Percentiles rank a stretch among this genome's conserved stretches.
Conservation (phyloP, 2,797 vertebrate species). For the Steatocranus sp. region DNA sequence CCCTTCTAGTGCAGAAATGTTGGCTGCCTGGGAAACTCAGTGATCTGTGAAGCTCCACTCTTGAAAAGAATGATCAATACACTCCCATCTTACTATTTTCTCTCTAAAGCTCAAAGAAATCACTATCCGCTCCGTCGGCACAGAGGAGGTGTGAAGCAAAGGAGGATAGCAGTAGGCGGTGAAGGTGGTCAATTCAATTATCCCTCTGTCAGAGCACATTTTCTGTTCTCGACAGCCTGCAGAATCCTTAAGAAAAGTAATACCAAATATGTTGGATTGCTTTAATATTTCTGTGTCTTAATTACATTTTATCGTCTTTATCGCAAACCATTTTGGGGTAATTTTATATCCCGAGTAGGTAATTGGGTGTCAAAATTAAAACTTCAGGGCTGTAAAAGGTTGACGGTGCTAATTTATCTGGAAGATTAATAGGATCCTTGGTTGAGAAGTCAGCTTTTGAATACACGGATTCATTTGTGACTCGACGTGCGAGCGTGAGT, state of each 20-base stretch:
- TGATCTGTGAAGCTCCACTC: slow-evolving; percentile 54
- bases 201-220: slow-evolving; percentile 51
- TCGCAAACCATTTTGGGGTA: not conserved
- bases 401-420: slow-evolving; percentile 8
- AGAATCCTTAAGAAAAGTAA: not conserved
- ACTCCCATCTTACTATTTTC: slow-evolving; percentile 65
- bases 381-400: not conserved
- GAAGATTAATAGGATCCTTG: slow-evolving; percentile 2
- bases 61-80: slow-evolving; percentile 65
- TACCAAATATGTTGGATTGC: not conserved
- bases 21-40: slow-evolving; percentile 50
- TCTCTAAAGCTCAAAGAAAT: slow-evolving; percentile 61
- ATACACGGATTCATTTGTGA: not conserved
- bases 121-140: slow-evolving; percentile 40
- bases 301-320: not conserved
- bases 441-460: not conserved
- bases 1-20: slow-evolving; percentile 25
- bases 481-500: not conserved
- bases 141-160: slow-evolving; percentile 46
- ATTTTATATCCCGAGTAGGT: not conserved
- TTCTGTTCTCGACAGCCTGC: slow-evolving; percentile 31
- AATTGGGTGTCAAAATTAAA: not conserved
- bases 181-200: slow-evolving; percentile 67
- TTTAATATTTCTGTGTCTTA: not conserved
- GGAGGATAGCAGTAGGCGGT: slow-evolving; percentile 39